Base-by-base conservation (phyloP, 2,888 invertebrate genomes). In the Ormyrus labotus region DNA sequence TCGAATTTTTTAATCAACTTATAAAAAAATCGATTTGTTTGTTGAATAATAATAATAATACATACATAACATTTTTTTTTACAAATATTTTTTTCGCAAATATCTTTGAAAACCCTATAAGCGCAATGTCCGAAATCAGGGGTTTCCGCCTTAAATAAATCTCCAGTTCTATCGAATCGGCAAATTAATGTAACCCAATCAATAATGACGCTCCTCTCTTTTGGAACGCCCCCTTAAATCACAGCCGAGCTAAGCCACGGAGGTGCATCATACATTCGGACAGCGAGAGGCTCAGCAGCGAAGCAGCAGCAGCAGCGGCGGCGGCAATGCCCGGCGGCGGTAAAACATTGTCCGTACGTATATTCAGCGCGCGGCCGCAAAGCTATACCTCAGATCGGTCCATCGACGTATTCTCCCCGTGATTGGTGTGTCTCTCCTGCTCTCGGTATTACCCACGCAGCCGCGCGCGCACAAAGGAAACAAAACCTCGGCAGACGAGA, bases 361-460 rank as follows among this genome's bases (percentile, higher is more conserved):
- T 34, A 55, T 11, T 7, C 5, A 64, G n/a, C 13, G 19, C 34
- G 11, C 8, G n/a, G n/a, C 48, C 5, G 47, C 64, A 6, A 3
- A 47, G 8, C 45, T 69, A 76, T 76, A 71, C 68, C 61, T 73
- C 72, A 71, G 71, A 80, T 65, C 74, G 70, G 55, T 45, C 64
- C 70, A 73, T 75, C 75, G 68, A 71, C 78, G 75, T 78, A 51
- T 55, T 51, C 7, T n/a, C 5, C 70, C 53, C 45, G 47, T 80
- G 80, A 80, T 80, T 80, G 80, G 80, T 80, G 80, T 75, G 80
- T 75, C 80, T 80, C 75, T 53, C 61, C 34, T 19, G 19, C 19
- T 8, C 19, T 19, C 64, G 51, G 13, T 45, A 34, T n/a, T 34
- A 45, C 11, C 61, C 19, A 0, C 19, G 19, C 19, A 19, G 19